Base-by-base conservation (phyloP, 1,140 invertebrate species). In the Manduca sexta region DNA sequence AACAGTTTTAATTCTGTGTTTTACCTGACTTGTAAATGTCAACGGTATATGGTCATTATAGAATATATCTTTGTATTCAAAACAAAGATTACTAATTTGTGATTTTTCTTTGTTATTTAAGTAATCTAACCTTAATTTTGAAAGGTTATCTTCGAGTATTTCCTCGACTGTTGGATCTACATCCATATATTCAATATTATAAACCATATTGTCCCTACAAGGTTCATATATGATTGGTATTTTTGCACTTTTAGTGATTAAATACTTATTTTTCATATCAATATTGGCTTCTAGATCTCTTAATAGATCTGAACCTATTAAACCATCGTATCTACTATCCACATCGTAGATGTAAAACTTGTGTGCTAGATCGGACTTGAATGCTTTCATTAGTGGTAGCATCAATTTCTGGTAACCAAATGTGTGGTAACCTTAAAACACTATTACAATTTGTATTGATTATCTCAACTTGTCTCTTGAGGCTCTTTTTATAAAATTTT, bases 11-110 rank as follows among this genome's bases (percentile, higher is more conserved):
- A 49, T 49, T 0, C 35, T 26, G 16, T 49, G 47, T 41, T 53
- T 54, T 3, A 61, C 42, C n/a, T 54, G 7, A 17, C 52, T 51
- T 8, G 46, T 48, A 14, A 50, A 53, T 14, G 47, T 42, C 0
- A 54, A 41, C 0, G 59, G 61, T 44, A 69, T 13, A 31, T 60
- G 10, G 12, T 65, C 52, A 13, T 34, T 57, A 34, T 65, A 54
- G 29, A 69, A 66, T 15, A 69, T 61, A 35, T 64, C 62, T 35
- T 51, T 56, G 49, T 63, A 61, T 39, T 62, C 56, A 7, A 16
- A 21, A 42, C 56, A 64, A 6, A 67, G 5, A 12, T 55, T 47
- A n/a, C 15, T 11, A 10, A 61, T 59, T 13, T 7, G 2, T 7
- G 37, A 7, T 39, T 45, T 52, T 60, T 60, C 59, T 30, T 69